phyloP scores from a whole-genome alignment of 2,113 vertebrate species.

The Atlantisia rogersi region DNA sequence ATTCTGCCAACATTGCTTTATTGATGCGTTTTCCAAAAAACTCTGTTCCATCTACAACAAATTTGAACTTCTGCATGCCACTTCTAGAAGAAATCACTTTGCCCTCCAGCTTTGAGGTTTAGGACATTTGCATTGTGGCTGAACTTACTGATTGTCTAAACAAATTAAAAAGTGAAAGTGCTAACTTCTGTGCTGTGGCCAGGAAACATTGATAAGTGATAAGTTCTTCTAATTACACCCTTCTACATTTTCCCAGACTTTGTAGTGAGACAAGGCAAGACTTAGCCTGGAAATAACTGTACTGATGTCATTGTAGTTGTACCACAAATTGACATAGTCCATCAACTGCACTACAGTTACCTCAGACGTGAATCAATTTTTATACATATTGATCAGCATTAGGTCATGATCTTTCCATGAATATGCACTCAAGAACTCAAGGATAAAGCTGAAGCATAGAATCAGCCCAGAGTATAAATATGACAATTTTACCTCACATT shows the following conservation, averaged over 20 bases:
- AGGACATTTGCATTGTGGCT: neutral
- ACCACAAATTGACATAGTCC: neutral
- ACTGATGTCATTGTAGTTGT: neutral
- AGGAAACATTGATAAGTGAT: neutral
- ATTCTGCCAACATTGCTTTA: neutral
- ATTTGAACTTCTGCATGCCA: neutral
- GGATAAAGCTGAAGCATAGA: neutral
- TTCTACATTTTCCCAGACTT: neutral
- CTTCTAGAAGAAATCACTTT: neutral
- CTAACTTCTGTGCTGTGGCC: neutral
- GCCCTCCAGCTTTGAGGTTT: neutral
- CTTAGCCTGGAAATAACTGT: neutral
- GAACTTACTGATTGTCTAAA: neutral
- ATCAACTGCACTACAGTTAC: neutral
- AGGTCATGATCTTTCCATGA: neutral
- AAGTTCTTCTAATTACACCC: neutral
- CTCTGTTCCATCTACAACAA: neutral
- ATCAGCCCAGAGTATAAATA: neutral
- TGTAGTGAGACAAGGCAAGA: neutral
- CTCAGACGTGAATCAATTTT: neutral
- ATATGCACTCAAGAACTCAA: neutral
- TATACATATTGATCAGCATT: constrained; percentile 8
- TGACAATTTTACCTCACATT: neutral
- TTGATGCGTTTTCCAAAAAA: neutral
- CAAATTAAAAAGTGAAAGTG: neutral